These are phyloP conservation scores for Napeogenes inachia DNA, from an alignment of 2,888 invertebrate genomes.

Conservation along the genomic window DNA sequence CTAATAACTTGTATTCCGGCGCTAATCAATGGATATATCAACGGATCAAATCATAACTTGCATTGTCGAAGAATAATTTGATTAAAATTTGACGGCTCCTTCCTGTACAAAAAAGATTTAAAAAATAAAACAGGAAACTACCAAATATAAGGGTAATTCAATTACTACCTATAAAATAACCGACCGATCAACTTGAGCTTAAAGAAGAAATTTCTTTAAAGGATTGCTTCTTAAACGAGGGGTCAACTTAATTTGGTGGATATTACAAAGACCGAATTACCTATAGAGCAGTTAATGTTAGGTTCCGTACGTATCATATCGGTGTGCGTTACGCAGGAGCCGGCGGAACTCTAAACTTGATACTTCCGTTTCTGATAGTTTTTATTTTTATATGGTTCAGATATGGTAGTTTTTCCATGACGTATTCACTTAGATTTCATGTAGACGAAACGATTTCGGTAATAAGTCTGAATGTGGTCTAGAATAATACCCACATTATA, in stretches of 20 bases:
- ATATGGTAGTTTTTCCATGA: slow-evolving; percentile 25
- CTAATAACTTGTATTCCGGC: slow-evolving; percentile 12
- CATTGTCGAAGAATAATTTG: slow-evolving; percentile 58
- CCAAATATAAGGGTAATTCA: slow-evolving; percentile 56
- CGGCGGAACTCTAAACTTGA: slow-evolving; percentile 60
- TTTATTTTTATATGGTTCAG: slow-evolving; percentile 20
- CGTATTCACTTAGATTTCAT: slow-evolving; percentile 12
- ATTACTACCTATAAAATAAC: slow-evolving; percentile 46
- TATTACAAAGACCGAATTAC: slow-evolving; percentile 39
- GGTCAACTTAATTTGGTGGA: slow-evolving; percentile 35
- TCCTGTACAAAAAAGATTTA: slow-evolving; percentile 48
- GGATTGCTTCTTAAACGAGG: slow-evolving; percentile 13
- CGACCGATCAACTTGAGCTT: slow-evolving; percentile 39
- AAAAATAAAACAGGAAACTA: slow-evolving; percentile 57
- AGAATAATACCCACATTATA: too few species aligned
- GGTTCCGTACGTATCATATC: slow-evolving; percentile 60
- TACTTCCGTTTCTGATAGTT: slow-evolving; percentile 50
- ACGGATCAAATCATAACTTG: slow-evolving; percentile 57
- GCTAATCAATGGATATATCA: slow-evolving; percentile 35
- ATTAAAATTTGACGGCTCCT: slow-evolving; percentile 70
- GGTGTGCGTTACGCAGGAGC: slow-evolving; percentile 53
- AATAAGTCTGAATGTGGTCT: too few species aligned
- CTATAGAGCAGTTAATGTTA: slow-evolving; percentile 46
- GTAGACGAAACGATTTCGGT: too few species aligned
- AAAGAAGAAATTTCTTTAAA: slow-evolving; percentile 22